phyloP scores from a whole-genome alignment of 2,888 invertebrate genomes.

The Noctua pronuba region DNA sequence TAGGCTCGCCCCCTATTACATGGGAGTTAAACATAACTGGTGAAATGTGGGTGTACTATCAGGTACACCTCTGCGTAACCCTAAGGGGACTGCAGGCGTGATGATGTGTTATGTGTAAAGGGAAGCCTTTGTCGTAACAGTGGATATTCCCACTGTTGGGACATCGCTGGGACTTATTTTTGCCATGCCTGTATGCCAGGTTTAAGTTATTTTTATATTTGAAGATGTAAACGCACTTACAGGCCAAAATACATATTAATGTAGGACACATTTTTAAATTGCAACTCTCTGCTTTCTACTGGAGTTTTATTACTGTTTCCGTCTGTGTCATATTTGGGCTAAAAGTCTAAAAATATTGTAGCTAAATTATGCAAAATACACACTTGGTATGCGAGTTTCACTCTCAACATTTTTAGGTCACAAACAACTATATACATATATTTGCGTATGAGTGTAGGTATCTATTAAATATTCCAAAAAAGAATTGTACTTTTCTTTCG shows the following conservation, averaged over 20 bases:
- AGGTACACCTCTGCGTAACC: too few relatives aligned
- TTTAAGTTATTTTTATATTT: too few relatives aligned
- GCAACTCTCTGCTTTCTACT: background rate
- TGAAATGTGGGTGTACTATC: too few relatives aligned
- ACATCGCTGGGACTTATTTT: too few relatives aligned
- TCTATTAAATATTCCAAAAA: background rate
- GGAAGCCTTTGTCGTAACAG: too few relatives aligned
- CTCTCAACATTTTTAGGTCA: conserved; percentile 18
- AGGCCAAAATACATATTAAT: background rate
- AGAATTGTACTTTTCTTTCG: background rate
- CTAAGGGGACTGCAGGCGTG: too few relatives aligned
- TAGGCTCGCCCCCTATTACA: too few relatives aligned
- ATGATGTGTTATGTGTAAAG: too few relatives aligned
- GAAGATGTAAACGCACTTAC: too few relatives aligned
- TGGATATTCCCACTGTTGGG: too few relatives aligned
- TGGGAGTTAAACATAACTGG: too few relatives aligned
- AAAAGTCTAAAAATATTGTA: conserved; percentile 22
- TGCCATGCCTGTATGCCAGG: too few relatives aligned
- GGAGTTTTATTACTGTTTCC: background rate
- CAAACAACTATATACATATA: conserved; percentile 26
- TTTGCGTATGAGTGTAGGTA: background rate
- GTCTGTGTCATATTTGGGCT: background rate
- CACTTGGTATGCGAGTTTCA: conserved; percentile 12
- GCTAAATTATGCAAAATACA: conserved; percentile 30
- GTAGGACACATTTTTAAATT: background rate